A percentile compares a stretch with the other conserved stretches of the same genome.
These are phyloP conservation scores for Troides oblongomaculatus DNA, from an alignment of 2,888 invertebrate genomes.

Conservation along the genomic window DNA sequence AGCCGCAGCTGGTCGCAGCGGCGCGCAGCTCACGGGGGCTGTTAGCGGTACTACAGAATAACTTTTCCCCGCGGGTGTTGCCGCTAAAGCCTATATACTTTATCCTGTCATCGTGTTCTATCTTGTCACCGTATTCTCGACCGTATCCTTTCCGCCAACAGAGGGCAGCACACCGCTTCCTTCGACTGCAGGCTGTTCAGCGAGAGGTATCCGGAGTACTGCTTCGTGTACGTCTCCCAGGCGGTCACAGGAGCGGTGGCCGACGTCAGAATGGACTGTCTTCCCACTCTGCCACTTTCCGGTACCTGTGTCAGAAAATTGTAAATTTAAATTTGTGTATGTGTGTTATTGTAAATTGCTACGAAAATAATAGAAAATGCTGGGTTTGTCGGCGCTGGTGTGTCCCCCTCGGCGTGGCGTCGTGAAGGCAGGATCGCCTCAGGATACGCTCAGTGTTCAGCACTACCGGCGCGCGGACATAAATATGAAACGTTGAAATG, in stretches of 20 bases:
- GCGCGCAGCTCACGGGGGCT: no score
- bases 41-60: no score
- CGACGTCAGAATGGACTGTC: slow-evolving; percentile 90
- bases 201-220: slow-evolving; percentile 91
- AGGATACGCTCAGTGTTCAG: no score
- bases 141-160: slow-evolving; percentile 36
- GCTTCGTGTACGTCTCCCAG: slow-evolving; percentile 93
- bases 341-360: neutral
- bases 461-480: no score
- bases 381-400: neutral
- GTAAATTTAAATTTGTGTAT: neutral
- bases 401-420: neutral
- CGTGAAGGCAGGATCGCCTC: no score
- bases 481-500: no score
- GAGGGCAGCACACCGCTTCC: slow-evolving; percentile 86
- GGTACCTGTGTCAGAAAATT: slow-evolving; percentile 75
- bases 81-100: no score
- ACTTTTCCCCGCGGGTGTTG: no score
- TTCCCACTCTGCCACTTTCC: slow-evolving; percentile 89
- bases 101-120: no score
- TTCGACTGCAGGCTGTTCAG: slow-evolving; percentile 92
- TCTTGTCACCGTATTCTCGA: no score
- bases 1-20: no score
- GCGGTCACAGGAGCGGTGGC: slow-evolving; percentile 92
- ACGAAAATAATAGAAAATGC: neutral